Conservation (phyloP, 2,113 vertebrate genomes). For the Reinhardtius hippoglossoides region DNA sequence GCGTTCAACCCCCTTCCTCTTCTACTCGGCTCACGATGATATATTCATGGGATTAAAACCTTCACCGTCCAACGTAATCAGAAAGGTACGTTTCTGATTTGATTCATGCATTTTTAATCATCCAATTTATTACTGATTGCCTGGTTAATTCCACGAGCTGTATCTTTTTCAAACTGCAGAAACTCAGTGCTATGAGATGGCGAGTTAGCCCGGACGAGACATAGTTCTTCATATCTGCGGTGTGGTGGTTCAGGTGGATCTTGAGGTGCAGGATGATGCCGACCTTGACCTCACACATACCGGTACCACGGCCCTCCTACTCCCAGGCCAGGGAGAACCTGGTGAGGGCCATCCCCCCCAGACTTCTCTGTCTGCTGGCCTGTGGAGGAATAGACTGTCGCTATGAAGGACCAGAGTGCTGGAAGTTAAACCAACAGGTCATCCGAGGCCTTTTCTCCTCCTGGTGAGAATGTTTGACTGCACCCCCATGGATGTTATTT, state of each 20-base stretch:
- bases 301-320: slow-evolving; percentile 82
- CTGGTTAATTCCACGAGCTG: too few species aligned
- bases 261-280: slow-evolving; percentile 59
- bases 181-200: neutral
- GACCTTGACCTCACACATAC: slow-evolving; percentile 61
- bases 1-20: neutral
- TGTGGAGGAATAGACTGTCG: slow-evolving; percentile 85
- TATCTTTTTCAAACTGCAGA: neutral
- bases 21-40: neutral
- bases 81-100: slow-evolving; percentile 50
- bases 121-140: neutral
- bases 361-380: slow-evolving; percentile 83
- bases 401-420: slow-evolving; percentile 84
- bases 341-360: slow-evolving; percentile 82
- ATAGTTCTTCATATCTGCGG: neutral
- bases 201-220: neutral
- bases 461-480: slow-evolving; percentile 73
- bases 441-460: slow-evolving; percentile 84
- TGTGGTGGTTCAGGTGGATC: neutral
- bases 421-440: slow-evolving; percentile 83
- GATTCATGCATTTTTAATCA: neutral
- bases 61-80: slow-evolving; percentile 6
- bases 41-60: slow-evolving; percentile 51
- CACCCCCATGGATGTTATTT: neutral
- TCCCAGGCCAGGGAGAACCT: slow-evolving; percentile 85